phyloP scores from a whole-genome alignment of 2,113 vertebrate species.

The Maccullochella peelii region DNA sequence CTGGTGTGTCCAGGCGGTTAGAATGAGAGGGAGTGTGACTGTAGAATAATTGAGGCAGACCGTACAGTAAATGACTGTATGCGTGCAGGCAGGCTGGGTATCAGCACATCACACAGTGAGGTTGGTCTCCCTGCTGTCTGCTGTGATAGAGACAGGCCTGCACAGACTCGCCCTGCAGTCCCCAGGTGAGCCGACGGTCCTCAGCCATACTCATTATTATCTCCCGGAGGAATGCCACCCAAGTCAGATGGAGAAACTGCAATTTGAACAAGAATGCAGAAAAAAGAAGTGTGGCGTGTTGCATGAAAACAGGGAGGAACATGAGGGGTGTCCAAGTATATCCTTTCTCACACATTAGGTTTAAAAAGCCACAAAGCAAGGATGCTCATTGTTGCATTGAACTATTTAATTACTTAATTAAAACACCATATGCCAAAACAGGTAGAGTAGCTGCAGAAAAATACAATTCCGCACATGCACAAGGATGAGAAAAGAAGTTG shows the following conservation, averaged over 20 bases:
- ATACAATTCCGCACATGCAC: not conserved
- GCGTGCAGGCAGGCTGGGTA: constrained; percentile 49
- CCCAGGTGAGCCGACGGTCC: constrained; percentile 57
- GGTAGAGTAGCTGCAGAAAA: not conserved
- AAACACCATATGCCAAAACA: not conserved
- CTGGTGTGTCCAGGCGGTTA: not conserved
- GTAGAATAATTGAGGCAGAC: not conserved
- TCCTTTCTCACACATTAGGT: not conserved
- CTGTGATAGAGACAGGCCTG: constrained; percentile 57
- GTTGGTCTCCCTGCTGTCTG: constrained; percentile 46
- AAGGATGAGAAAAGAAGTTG: not conserved
- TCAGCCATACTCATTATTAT: constrained; percentile 60
- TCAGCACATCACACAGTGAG: constrained; percentile 55
- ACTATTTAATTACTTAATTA: not conserved
- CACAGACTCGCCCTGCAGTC: constrained; percentile 62
- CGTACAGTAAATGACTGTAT: not conserved
- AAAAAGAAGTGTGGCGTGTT: not conserved
- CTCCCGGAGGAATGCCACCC: constrained; percentile 71
- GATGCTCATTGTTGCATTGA: not conserved
- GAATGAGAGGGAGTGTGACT: not conserved
- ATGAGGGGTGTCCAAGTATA: not conserved
- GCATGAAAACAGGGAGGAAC: constrained; percentile 9
- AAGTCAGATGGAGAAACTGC: constrained; percentile 52
- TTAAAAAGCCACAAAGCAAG: not conserved
- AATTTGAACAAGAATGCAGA: constrained; percentile 35